Percentiles rank a stretch among this genome's conserved stretches.
These are phyloP conservation scores for Parascotia fuliginaria DNA, from an alignment of 2,888 invertebrate genomes.

Conservation along the genomic window DNA sequence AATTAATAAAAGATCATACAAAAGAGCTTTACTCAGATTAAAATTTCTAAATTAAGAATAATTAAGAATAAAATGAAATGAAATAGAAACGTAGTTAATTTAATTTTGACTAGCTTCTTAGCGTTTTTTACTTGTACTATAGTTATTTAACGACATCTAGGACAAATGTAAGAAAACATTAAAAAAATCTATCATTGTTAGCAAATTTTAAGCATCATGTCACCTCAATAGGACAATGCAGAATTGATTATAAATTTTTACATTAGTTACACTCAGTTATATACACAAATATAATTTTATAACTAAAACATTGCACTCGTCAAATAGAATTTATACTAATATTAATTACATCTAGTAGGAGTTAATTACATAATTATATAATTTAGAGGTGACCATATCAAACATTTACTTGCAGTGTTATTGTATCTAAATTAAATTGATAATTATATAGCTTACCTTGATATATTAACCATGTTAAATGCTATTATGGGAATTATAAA, in stretches of 20 bases:
- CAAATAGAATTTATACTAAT: conserved; percentile 48
- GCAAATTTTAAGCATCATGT: not conserved
- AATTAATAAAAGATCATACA: no score
- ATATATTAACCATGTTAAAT: not conserved
- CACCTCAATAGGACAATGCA: conserved; percentile 28
- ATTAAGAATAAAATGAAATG: no score
- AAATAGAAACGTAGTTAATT: no score
- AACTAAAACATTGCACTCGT: conserved; percentile 74
- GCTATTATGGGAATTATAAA: conserved; percentile 1
- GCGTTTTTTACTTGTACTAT: no score
- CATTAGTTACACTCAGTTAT: conserved; percentile 32
- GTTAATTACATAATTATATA: conserved; percentile 21
- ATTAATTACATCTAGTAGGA: conserved; percentile 38
- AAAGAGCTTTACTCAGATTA: no score
- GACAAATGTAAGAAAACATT: no score
- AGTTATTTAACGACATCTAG: no score
- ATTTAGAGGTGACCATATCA: conserved; percentile 29
- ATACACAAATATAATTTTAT: conserved; percentile 43
- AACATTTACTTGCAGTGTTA: conserved; percentile 6
- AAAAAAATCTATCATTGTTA: not conserved
- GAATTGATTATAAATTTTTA: conserved; percentile 23
- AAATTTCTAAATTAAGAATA: no score
- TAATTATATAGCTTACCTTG: not conserved
- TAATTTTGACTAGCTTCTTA: no score
- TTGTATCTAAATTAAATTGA: not conserved